Evolutionary conservation across 2,113 vertebrate species (phyloP), one percentile per base, ranked within the genome.

Genomic region (Chrysochloris asiatica): DNA sequence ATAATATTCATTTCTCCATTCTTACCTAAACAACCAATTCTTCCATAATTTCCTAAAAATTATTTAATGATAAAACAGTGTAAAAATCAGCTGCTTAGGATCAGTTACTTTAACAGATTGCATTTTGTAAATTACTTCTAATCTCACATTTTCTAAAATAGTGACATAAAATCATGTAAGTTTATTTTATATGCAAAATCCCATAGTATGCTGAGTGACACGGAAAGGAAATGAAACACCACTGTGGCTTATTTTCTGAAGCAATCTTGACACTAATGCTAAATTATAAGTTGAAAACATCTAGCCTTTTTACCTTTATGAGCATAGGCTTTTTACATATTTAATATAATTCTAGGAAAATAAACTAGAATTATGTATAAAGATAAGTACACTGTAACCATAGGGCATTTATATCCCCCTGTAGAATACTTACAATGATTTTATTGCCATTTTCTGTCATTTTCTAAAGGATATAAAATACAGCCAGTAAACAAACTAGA

Each of bases 381-480:
- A 98, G 97, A 97, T 98, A 97, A 97, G 97, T 98, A 98, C 96
- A 97, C 96, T 98, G 97, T 97, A 98, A 98, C 98, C 98, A 98
- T 98, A 98, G 98, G 98, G 98, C 98, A 98, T 98, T 98, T 97
- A 97, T 97, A 97, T 97, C 97, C 97, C 98, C 98, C 98, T 95
- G 96, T 98, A 98, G 98, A 98, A 98, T 98, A 98, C 98, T 98
- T 98, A 98, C 97, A 97, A 97, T 98, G 97, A 98, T 99, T 98
- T 98, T 98, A 98, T 98, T 98, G 98, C 98, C 95, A 97, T 97
- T 99, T 98, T 98, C 98, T 98, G 98, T 98, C 98, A 98, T 98
- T 99, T 98, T 97, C 97, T 97, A 98, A 98, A 98, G 97, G 97
- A 97, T 98, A 98, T 97, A 98, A 98, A 97, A 97, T 98, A 97